phyloP scores from a whole-genome alignment of 2,113 vertebrate genomes.

The Motacilla alba region DNA sequence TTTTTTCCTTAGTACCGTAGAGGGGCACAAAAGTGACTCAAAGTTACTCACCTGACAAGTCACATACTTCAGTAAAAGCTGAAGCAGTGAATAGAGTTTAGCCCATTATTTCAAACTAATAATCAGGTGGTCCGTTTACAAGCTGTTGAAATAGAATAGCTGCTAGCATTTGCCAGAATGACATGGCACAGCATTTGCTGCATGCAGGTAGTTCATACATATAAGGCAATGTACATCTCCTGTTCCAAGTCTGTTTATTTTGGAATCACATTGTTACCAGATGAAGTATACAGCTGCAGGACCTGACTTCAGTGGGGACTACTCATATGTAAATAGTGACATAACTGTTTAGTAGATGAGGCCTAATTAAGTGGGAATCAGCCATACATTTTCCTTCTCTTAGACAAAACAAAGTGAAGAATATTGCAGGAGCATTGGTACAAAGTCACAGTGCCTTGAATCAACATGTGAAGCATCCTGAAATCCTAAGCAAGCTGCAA shows the following conservation, averaged over 20 bases:
- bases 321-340: constrained; percentile 55
- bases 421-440: neutral
- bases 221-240: constrained; percentile 61
- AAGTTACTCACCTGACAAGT: neutral
- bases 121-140: neutral
- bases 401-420: constrained; percentile 8
- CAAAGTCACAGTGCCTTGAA: neutral
- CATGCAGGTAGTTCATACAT: constrained; percentile 52
- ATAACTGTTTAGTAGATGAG: constrained; percentile 60
- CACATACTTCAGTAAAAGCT: neutral
- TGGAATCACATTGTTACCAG: constrained; percentile 61
- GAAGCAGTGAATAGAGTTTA: neutral
- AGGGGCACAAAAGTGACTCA: neutral
- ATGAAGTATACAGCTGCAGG: constrained; percentile 51
- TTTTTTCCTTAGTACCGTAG: neutral
- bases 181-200: neutral
- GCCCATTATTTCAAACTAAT: neutral
- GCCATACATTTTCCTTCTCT: neutral
- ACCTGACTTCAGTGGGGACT: constrained; percentile 26
- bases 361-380: constrained; percentile 5
- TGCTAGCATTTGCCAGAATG: neutral
- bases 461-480: neutral
- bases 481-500: neutral
- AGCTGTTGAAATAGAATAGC: neutral
- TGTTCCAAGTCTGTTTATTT: constrained; percentile 60